Conservation (phyloP, 1,140 invertebrate species). For the Armadillidium nasatum region DNA sequence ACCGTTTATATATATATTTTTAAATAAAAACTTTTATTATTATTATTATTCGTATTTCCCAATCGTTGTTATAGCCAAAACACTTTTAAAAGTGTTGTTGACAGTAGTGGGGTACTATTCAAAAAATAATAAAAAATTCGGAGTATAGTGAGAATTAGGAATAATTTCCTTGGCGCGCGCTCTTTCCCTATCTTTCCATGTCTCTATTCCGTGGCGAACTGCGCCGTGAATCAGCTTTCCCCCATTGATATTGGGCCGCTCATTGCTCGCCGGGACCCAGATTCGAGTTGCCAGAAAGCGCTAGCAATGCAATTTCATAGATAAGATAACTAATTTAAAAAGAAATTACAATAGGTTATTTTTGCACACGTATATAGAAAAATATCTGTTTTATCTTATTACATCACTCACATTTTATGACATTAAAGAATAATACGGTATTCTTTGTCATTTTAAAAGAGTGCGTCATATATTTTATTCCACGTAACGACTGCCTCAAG, state of each 20-base stretch:
- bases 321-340: no score
- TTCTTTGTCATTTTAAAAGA: no score
- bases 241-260: slow-evolving; percentile 25
- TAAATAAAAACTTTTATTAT: no score
- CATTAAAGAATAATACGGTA: no score
- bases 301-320: slow-evolving; percentile 6
- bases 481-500: no score
- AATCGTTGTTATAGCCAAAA: neutral
- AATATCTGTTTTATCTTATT: no score
- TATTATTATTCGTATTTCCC: no score
- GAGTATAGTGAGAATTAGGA: slow-evolving; percentile 37
- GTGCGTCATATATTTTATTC: no score
- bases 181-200: slow-evolving; percentile 40
- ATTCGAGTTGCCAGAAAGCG: slow-evolving; percentile 21
- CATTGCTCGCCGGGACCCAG: neutral
- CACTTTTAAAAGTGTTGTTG: slow-evolving; percentile 28
- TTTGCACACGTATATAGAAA: no score
- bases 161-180: slow-evolving; percentile 32
- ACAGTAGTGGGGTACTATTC: slow-evolving; percentile 31
- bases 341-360: no score
- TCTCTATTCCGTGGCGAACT: slow-evolving; percentile 43
- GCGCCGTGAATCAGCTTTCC: slow-evolving; percentile 19
- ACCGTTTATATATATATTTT: slow-evolving; percentile 12
- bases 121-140: slow-evolving; percentile 23
- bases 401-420: no score